Percentiles rank a stretch among this genome's conserved stretches.
Conservation (phyloP, 1,140 invertebrate genomes). For the Lanistes nyassanus region DNA sequence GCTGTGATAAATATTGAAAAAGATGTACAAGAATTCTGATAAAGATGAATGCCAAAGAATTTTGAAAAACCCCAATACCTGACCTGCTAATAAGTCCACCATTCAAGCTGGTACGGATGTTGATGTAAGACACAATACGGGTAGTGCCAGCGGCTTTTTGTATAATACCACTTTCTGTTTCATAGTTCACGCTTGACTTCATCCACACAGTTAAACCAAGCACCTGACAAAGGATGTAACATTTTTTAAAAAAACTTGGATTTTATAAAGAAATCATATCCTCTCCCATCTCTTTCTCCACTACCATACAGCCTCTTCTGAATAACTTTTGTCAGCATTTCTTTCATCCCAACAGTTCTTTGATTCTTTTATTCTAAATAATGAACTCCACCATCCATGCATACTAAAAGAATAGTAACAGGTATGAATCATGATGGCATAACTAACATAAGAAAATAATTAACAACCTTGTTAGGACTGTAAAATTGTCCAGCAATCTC, state of each 20-base stretch:
- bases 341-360: no score
- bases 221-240: conserved; percentile 34
- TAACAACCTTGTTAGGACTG: conserved; percentile 54
- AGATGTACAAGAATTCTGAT: no score
- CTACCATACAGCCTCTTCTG: no score
- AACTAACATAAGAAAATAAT: not conserved
- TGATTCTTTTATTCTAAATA: not conserved
- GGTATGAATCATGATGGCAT: not conserved
- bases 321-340: no score
- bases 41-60: no score
- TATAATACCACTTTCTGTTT: conserved; percentile 47
- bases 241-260: not conserved
- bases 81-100: conserved; percentile 47
- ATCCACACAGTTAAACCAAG: conserved; percentile 50
- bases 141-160: conserved; percentile 43
- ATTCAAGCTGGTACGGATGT: conserved; percentile 47
- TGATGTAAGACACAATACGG: conserved; percentile 41
- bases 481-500: conserved; percentile 58
- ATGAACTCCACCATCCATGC: not conserved
- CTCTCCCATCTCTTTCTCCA: not conserved
- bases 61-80: no score
- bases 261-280: not conserved
- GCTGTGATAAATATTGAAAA: no score
- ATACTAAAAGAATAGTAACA: not conserved
- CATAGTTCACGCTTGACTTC: conserved; percentile 43